These are phyloP conservation scores for Mionectes macconnelli DNA, from an alignment of 2,113 vertebrate genomes.

Conservation along the genomic window DNA sequence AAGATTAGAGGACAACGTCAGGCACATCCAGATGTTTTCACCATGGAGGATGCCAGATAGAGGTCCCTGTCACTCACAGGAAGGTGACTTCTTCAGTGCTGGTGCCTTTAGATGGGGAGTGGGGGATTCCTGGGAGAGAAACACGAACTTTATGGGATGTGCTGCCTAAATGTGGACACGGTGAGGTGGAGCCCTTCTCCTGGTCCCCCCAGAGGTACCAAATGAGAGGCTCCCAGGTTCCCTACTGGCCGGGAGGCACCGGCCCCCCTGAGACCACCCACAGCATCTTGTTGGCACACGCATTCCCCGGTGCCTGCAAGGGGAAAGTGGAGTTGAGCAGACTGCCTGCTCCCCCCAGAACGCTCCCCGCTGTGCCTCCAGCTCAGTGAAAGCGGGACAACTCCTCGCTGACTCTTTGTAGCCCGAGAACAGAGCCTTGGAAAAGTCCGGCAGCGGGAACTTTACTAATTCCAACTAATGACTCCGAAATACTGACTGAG, in stretches of 20 bases:
- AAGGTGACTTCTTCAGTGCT: not conserved
- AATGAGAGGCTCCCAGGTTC: not conserved
- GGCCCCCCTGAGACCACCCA: not conserved
- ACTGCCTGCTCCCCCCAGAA: not conserved
- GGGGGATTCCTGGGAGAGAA: not conserved
- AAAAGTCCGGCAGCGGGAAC: not conserved
- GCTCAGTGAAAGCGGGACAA: constrained; percentile 17
- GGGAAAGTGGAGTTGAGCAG: not conserved
- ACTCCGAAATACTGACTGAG: constrained; percentile 20
- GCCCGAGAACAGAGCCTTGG: constrained; percentile 1
- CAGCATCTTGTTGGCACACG: not conserved
- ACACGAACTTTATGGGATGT: not conserved
- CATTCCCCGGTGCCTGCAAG: not conserved
- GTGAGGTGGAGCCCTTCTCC: not conserved
- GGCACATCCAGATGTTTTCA: not conserved
- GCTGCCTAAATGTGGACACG: rapidly evolving
- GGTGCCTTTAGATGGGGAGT: not conserved
- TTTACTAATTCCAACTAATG: constrained; percentile 48
- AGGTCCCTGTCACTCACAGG: not conserved
- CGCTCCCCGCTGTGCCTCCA: not conserved
- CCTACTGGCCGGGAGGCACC: not conserved
- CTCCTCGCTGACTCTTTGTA: constrained; percentile 11
- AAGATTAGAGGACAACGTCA: not conserved
- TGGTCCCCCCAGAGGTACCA: not conserved
- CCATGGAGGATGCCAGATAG: not conserved